phyloP scores from a whole-genome alignment of 2,113 vertebrate species.

The Orientallactaga bullata region DNA sequence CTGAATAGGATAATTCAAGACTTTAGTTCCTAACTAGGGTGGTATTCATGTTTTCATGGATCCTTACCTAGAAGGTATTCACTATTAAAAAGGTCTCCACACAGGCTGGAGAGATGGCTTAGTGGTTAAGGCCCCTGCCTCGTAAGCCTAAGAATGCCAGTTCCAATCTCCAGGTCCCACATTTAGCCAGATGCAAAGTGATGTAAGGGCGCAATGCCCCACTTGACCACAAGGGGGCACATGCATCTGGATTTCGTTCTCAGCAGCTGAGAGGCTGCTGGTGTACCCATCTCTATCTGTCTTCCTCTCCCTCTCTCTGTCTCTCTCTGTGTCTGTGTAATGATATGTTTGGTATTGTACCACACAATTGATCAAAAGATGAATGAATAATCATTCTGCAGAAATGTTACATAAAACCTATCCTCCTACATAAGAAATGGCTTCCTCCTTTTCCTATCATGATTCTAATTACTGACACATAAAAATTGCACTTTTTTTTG shows the following conservation, averaged over 20 bases:
- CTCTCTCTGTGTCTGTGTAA: too few relatives aligned
- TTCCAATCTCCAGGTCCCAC: too few relatives aligned
- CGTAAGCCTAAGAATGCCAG: too few relatives aligned
- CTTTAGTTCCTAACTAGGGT: background rate
- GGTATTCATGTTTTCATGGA: background rate
- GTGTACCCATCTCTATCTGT: too few relatives aligned
- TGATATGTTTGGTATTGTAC: background rate
- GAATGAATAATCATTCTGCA: background rate
- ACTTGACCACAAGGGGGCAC: too few relatives aligned
- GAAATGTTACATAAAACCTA: background rate
- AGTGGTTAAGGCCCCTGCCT: too few relatives aligned
- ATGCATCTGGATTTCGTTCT: too few relatives aligned
- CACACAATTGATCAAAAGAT: background rate
- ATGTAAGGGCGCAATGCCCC: too few relatives aligned
- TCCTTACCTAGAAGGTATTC: background rate
- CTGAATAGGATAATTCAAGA: background rate
- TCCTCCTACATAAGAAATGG: background rate
- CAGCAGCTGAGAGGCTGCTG: too few relatives aligned
- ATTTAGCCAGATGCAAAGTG: too few relatives aligned
- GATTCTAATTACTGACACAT: background rate
- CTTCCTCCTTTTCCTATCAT: slow-evolving; percentile 8
- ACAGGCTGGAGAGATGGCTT: too few relatives aligned
- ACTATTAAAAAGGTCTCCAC: background rate
- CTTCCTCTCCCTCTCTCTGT: too few relatives aligned
- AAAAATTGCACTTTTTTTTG: background rate